These are phyloP conservation scores for Cantharis nigra DNA, from an alignment of 2,888 invertebrate species.

Conservation along the genomic window DNA sequence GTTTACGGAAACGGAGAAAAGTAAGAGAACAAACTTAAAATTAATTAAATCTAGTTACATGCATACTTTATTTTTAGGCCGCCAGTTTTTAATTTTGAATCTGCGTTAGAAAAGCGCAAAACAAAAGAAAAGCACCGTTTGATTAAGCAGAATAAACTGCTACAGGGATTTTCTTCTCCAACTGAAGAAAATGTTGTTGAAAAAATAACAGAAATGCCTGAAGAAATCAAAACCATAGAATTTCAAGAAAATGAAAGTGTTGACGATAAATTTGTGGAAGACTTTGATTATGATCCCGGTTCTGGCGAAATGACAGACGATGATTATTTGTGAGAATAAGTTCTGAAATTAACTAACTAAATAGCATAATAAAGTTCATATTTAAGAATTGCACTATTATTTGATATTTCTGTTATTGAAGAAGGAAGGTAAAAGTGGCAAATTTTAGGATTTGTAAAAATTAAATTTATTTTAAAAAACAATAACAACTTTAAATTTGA, in stretches of 20 bases:
- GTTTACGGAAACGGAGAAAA: conserved; percentile 63
- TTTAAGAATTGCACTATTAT: background rate
- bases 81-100: conserved; percentile 64
- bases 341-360: background rate
- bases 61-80: conserved; percentile 54
- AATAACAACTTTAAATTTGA: background rate
- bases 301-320: conserved; percentile 46
- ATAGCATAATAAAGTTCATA: background rate
- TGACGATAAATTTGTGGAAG: conserved; percentile 18
- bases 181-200: conserved; percentile 5
- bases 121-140: conserved; percentile 56
- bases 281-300: conserved; percentile 38
- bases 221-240: conserved; percentile 12
- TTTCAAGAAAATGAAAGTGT: conserved; percentile 12
- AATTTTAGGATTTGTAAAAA: background rate
- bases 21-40: conserved; percentile 48
- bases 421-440: background rate
- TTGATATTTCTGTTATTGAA: too few relatives aligned
- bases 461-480: background rate
- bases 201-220: background rate
- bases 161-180: conserved; percentile 43
- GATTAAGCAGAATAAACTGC: conserved; percentile 45
- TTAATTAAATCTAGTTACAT: background rate
- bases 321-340: conserved; percentile 44
- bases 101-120: conserved; percentile 62